Base-by-base conservation (phyloP, 2,113 vertebrate genomes). In the Phaethornis superciliosus region DNA sequence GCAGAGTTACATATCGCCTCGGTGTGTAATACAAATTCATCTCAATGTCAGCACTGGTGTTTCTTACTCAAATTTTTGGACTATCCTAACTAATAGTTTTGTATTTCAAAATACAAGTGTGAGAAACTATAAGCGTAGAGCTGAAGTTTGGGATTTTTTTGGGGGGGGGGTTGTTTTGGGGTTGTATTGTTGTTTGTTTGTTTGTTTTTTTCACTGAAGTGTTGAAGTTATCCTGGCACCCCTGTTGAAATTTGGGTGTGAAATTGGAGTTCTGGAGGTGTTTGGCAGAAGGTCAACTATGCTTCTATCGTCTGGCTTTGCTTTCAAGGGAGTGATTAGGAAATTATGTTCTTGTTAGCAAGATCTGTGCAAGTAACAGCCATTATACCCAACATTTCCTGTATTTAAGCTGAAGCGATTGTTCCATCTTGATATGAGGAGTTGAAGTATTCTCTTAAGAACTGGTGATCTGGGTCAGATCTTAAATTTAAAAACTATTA, bases 341-440 rank as follows among this genome's bases (percentile, higher is more conserved):
- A 93, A 95, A 95, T 94, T 94, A 94, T 79, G 75, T 56, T 94
- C 88, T 94, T 96, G 77, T 94, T 97, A 97, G 95, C 85, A 94
- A 93, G 88, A 91, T 90, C 70, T 91, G 70, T 55, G 84, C 84
- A 68, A 94, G 89, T 84, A 90, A 91, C 60, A 42, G 63, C 70
- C 89, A 33, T 93, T 87, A 94, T 94, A 74, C 91, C 88, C 78
- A 94, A 91, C 79, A 90, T 74, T 94, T 97, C 95, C 95, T 95
- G 72, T 67, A 56, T 93, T 94, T 85, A 89, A 92, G 70, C 15
- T 94, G 77, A 88, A 95, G 33, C n/a, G 59, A 81, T 71, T 64
- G 65, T 40, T 94, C 46, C 74, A 89, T 81, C 85, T 79, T 91
- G 88, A 90, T 90, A 81, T 26, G 68, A 76, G 90, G 42, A 82